Evolutionary conservation across 2,888 invertebrate species (phyloP), one percentile per base, ranked within the genome.

Genomic region (Agonopterix heracliana): DNA sequence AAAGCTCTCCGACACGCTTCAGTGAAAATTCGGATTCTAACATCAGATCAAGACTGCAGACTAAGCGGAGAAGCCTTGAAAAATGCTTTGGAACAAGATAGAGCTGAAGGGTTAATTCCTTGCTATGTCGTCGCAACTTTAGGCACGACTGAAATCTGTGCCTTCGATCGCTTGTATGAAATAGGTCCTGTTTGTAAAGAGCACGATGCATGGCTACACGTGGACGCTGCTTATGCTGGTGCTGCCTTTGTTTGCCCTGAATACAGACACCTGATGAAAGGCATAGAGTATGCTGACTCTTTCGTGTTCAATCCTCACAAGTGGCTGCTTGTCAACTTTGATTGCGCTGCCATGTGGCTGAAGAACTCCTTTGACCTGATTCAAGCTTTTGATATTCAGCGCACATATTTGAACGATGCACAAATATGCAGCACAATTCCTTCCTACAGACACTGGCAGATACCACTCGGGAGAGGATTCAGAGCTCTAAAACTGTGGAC

Each of bases 141-240:
- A 36, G 98, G 98, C 0, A 96, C 97, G 0, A 98, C 98, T 0
- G 94, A 94, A 4, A 95, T 95, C 0, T 90, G 90, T 65, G 95
- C 97, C 0, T 98, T 97, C 72, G 99, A 99, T 76, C 93, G 95
- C 57, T 81, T 99, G n/a, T 89, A 91, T 13, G 95, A 96, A 74
- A 72, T 99, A n/a, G n/a, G n/a, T n/a, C n/a, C n/a, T n/a, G 90
- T 98, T 35, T 98, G 98, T 68, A 88, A 92, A 42, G 80, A 92
- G 60, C 87, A 92, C 57, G 84, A 91, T 14, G 81, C 98, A 2
- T 99, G 98, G 98, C 83, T 98, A 26, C 99, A 99, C 72, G 92
- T 98, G 1, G 99, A 99, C 71, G 98, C 98, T 1, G 98, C 98
- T 0, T 99, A 99, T 74, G 98, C 98, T 2, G 95, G 98, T 1